Evolutionary conservation across 2,113 vertebrate species (phyloP).

Genomic region (Xyrauchen texanus): DNA sequence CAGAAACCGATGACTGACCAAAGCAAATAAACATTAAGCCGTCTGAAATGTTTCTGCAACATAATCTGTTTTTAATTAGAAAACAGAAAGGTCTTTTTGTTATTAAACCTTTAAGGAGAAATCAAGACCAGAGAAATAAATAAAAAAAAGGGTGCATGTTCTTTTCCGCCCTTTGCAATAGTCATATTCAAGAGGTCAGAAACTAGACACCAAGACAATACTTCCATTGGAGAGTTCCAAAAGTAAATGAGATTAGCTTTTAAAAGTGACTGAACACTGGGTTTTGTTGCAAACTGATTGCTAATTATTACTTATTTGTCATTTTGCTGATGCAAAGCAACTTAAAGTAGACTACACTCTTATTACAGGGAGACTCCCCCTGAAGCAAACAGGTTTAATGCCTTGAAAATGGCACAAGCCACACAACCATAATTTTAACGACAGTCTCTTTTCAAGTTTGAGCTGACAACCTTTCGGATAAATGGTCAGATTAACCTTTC

Average conservation of each 20-base stretch:
- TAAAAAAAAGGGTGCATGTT: not conserved
- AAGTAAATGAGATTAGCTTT: not conserved
- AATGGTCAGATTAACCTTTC: no score
- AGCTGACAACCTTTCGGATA: no score
- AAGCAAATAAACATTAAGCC: conserved; percentile 37
- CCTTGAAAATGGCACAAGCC: no score
- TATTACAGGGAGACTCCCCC: no score
- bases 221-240: not conserved
- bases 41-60: conserved; percentile 21
- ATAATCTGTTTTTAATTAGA: not conserved
- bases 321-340: no score
- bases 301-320: no score
- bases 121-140: not conserved
- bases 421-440: no score
- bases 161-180: not conserved
- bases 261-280: no score
- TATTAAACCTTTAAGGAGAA: conserved; percentile 4
- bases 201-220: not conserved
- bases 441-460: no score
- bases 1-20: conserved; percentile 30
- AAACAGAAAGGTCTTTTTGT: conserved; percentile 13
- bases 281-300: no score
- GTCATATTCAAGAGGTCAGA: not conserved
- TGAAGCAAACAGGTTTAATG: no score
- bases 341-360: no score